Base-by-base conservation (phyloP, 1,140 invertebrate species). In the Zaprionus inermis region DNA sequence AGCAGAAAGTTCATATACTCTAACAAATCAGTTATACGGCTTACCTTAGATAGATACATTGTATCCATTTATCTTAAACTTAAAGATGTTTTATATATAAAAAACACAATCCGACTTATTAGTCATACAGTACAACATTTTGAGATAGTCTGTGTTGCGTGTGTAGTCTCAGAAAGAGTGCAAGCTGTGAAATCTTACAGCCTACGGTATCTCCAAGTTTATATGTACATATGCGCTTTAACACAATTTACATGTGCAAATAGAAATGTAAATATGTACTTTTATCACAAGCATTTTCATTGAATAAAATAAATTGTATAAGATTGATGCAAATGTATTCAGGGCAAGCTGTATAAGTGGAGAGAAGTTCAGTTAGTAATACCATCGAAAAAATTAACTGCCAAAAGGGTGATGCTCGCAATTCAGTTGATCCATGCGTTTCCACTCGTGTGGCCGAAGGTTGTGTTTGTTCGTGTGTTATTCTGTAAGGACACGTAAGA, bases 281-380 rank as follows among this genome's bases (percentile, higher is more conserved):
- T 22, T 22, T 22, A 49, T 49, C 44, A 11, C 10, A 49, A 49
- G 18, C 44, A 22, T 49, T 49, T 49, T 22, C 16, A 49, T 49
- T 22, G 44, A 18, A 12, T 22, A 22, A 18, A 18, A 49, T 49
- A 2, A 18, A 49, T 20, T 46, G 44, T 46, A 46, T 46, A 46
- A 46, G 41, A 46, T 46, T 46, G 18, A 44, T 49, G 44, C 18
- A 49, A 49, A 49, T 49, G 5, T 49, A 49, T 49, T 18, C 44
- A 22, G 18, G 10, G 18, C 18, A 49, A 22, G 18, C 44, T 22
- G 16, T 46, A 46, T 46, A 46, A 20, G 18, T 46, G 41, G 41
- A 9, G 0, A 20, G 44, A 9, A 46, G 44, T 20, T 41, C 38
- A 41, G 38, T 41, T 16, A 41, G n/a, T 41, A 41, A 44, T 44